Percentiles rank a stretch among this genome's conserved stretches.
Evolutionary conservation across 2,888 invertebrate species (phyloP).

Genomic region (Drosophila vallismaia): DNA sequence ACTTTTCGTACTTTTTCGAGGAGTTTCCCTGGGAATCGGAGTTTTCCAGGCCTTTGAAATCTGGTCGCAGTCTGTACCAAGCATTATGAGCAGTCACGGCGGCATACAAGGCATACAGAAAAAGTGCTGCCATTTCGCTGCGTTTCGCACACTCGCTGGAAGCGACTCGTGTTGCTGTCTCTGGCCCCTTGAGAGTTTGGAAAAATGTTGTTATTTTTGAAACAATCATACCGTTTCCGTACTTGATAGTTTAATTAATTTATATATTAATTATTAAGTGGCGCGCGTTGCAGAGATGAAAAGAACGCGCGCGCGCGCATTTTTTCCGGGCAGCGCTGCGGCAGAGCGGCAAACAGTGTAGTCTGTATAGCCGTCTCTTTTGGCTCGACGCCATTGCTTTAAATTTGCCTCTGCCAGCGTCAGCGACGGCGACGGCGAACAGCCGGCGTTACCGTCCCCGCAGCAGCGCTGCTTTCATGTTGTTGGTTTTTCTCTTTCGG

Average conservation of each 20-base stretch:
- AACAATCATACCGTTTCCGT: background rate
- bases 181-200: background rate
- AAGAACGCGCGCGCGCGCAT: constrained; percentile 65
- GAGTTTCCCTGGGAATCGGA: constrained; percentile 1
- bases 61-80: constrained; percentile 64
- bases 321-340: constrained; percentile 47
- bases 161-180: constrained; percentile 45
- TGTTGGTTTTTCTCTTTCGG: background rate
- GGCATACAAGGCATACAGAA: constrained; percentile 70
- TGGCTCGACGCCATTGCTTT: constrained; percentile 43
- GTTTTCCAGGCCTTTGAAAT: constrained; percentile 42
- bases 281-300: constrained; percentile 54
- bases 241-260: constrained; percentile 51
- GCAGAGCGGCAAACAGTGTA: constrained; percentile 38
- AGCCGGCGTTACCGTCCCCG: background rate
- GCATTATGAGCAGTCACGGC: constrained; percentile 28
- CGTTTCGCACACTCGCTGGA: constrained; percentile 52
- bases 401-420: constrained; percentile 14
- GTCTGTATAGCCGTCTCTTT: constrained; percentile 64
- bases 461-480: too few species aligned
- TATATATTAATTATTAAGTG: constrained; percentile 60
- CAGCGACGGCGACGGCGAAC: constrained; percentile 45
- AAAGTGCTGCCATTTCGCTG: constrained; percentile 70
- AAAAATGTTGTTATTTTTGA: constrained; percentile 23
- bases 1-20: too few species aligned